Base-by-base conservation (phyloP, 2,888 invertebrate species). In the Drosophila fungiperda region DNA sequence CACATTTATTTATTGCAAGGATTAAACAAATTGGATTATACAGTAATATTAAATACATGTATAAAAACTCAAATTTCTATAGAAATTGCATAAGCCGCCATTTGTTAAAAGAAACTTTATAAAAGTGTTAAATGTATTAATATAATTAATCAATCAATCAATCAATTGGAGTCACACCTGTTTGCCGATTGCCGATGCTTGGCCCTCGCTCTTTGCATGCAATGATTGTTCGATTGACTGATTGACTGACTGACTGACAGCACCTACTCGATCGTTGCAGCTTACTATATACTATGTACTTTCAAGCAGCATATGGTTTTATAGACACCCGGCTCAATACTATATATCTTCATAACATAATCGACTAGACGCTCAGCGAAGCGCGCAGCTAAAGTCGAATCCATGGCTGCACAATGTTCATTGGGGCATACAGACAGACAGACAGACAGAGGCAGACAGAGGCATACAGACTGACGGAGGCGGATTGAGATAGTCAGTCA, bases 391-490 rank as follows among this genome's bases (percentile, higher is more conserved):
- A 58, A 23, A 55, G 57, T 70, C 32, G 60, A 66, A 63, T 82
- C 71, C 60, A 64, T 61, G 86, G 73, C 85, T 83, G 77, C 88
- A 83, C 88, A 83, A 85, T 85, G 75, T 75, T 88, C 83, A 75
- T 72, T 85, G 81, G 70, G 73, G 66, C 83, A 83, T 82, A 58
- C 61, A 42, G 40, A 6, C 52, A 26, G 26, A 26, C 26, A 26
- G 26, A 26, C 26, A 26, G 26, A 26, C 26, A 26, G 26, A 26
- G 29, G 5, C 29, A 29, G 29, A 29, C 29, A 29, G 29, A 6
- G 29, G 29, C 29, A 29, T 29, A 29, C 29, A 29, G 29, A 29
- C 29, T 29, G 29, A 63, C 40, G 32, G 23, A 53, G 58, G 52
- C 58, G 48, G 64, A 70, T 70, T 75, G 66, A 79, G 61, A 64